These are phyloP conservation scores for Protonibea diacanthus DNA, from an alignment of 2,797 vertebrate species.

Conservation along the genomic window DNA sequence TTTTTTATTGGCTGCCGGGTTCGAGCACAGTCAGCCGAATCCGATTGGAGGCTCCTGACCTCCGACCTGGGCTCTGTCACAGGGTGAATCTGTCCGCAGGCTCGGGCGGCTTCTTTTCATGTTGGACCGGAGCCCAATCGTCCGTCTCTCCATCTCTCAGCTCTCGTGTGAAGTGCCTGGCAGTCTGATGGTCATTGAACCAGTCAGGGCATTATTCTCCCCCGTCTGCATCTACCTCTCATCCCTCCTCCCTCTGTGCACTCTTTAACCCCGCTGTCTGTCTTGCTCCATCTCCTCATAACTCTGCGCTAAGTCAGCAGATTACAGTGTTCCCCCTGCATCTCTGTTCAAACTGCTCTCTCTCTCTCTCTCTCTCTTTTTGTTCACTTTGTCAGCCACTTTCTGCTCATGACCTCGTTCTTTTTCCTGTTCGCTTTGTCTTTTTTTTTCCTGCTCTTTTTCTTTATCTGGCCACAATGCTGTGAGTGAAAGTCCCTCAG, in stretches of 20 bases:
- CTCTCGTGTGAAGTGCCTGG: conserved; percentile 51
- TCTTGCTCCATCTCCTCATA: conserved; percentile 45
- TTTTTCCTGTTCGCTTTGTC: conserved; percentile 35
- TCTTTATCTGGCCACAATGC: not conserved
- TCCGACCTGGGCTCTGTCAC: conserved; percentile 30
- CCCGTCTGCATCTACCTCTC: conserved; percentile 14
- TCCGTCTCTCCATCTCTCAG: conserved; percentile 14
- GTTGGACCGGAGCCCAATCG: conserved; percentile 3
- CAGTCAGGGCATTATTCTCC: conserved; percentile 61
- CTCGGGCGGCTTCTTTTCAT: conserved; percentile 18
- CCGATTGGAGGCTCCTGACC: conserved; percentile 39
- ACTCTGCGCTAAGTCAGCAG: conserved; percentile 67
- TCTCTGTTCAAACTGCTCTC: conserved; percentile 2
- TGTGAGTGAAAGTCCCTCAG: no score
- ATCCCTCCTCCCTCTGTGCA: conserved; percentile 54
- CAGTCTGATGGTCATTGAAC: conserved; percentile 62
- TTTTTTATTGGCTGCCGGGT: conserved; percentile 26
- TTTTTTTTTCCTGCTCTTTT: conserved; percentile 33
- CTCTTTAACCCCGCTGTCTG: conserved; percentile 60
- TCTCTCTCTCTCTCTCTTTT: not conserved
- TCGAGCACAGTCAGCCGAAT: conserved; percentile 22
- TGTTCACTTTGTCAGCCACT: not conserved
- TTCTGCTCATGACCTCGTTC: conserved; percentile 9
- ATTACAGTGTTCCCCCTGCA: conserved; percentile 38
- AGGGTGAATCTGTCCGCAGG: not conserved